Conservation (phyloP, 2,797 vertebrate species). For the Sebastes minor region DNA sequence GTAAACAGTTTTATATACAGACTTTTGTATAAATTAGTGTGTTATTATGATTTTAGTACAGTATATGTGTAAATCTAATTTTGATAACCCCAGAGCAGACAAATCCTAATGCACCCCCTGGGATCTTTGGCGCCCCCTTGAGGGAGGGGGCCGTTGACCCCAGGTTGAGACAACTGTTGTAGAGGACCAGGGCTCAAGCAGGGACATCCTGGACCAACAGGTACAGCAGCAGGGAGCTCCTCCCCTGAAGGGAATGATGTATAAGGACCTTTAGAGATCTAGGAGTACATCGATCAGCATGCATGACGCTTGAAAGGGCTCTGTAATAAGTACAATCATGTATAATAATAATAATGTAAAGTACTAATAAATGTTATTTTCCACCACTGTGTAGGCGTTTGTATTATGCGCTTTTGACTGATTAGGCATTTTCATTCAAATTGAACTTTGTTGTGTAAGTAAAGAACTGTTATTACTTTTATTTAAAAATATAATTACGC, state of each 20-base stretch:
- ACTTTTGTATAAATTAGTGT: no score
- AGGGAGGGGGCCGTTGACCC: no score
- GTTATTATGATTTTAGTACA: no score
- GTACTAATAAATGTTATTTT: background rate
- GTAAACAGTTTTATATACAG: no score
- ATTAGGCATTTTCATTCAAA: background rate
- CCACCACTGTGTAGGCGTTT: background rate
- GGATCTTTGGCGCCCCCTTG: no score
- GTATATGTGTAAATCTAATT: no score
- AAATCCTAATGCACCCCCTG: no score
- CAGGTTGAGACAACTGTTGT: background rate
- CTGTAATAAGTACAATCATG: background rate
- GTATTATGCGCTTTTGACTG: background rate
- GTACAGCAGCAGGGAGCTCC: slow-evolving; percentile 22
- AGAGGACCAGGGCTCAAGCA: background rate
- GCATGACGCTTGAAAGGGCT: background rate
- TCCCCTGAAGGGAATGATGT: background rate
- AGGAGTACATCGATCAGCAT: background rate
- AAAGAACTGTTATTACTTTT: background rate
- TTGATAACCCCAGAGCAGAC: no score
- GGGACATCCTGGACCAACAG: slow-evolving; percentile 28
- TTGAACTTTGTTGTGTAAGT: background rate
- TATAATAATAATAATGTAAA: background rate
- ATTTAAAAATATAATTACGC: background rate
- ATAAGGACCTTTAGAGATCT: background rate